Evolutionary conservation across 30 jellyfish, hydroid and myxozoan species (phyloP), one percentile per base, ranked within the genome.

Genomic region (Cassiopea andromeda): DNA sequence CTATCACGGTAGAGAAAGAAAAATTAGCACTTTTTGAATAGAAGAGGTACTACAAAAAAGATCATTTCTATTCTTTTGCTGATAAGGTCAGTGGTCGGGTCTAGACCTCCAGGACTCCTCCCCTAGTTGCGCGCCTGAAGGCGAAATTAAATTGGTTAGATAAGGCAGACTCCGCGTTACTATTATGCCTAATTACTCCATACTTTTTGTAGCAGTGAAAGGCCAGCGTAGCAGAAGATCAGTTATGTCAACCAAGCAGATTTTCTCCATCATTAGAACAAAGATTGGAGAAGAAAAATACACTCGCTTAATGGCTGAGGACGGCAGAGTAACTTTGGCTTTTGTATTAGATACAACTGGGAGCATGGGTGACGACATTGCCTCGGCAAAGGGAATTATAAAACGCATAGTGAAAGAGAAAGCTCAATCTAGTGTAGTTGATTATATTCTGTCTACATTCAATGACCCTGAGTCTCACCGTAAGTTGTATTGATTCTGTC

Each of bases 331-430:
- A 7, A 92, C 98, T 16, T 69, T 92, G 1, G 90, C 89, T 14
- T 92, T 92, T 82, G 96, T 84, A 10, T 58, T 92, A 50, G 98
- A 92, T 75, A 87, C 98, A 7, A 92, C 98, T 67, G 93, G 93
- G 7, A 86, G 97, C 73, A 92, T 92, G 98, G 7, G 14, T 15
- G 90, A 44, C 48, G 98, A 92, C 59, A 92, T 92, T 48, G 72
- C 18, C 2, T 76, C 72, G 18, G 93, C 98, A 43, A 87, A 85
- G 81, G 15, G 43, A 1, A 77, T 92, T 38, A 96, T 96, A 54
- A 44, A 7, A 18, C 81, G 80, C 38, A 92, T 92, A 8, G 82
- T 87, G n/a, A 88, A 60, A 8, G 59, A 45, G 54, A 66, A 83
- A 27, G 38, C 38, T n/a, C 83, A 96, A 16, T 71, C 87, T n/a